Conservation (phyloP, 2,888 invertebrate species). For the Epicampocera succincta region DNA sequence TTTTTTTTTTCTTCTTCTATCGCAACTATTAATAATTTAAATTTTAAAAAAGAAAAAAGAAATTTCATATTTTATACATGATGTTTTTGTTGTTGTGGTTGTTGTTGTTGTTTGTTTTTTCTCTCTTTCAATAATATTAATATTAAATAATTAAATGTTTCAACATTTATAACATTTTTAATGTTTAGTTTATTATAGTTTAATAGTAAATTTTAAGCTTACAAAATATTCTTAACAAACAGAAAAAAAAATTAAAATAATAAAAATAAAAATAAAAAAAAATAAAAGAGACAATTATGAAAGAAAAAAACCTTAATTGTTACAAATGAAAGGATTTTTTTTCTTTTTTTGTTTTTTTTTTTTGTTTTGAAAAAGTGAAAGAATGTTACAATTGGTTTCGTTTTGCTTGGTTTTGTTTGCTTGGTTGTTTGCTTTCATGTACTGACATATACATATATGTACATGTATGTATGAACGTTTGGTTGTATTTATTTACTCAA, state of each 20-base stretch:
- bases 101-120: too few species aligned
- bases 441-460: constrained; percentile 15
- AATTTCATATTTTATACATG: constrained; percentile 45
- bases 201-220: constrained; percentile 62
- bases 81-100: constrained; percentile 41
- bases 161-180: constrained; percentile 67
- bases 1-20: constrained; percentile 39
- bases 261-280: constrained; percentile 36
- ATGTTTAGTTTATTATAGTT: constrained; percentile 46
- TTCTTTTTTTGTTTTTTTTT: too few species aligned
- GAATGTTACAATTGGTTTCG: constrained; percentile 59
- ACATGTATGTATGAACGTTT: too few species aligned
- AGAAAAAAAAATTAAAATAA: too few species aligned
- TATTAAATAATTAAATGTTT: constrained; percentile 56
- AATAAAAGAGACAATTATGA: constrained; percentile 29
- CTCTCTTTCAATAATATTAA: constrained; percentile 41
- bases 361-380: constrained; percentile 50
- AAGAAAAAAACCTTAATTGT: not conserved
- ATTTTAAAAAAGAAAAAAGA: constrained; percentile 59
- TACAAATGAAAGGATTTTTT: constrained; percentile 47
- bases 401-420: not conserved
- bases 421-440: constrained; percentile 9
- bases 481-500: constrained; percentile 4
- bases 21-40: constrained; percentile 18
- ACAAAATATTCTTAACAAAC: constrained; percentile 11